Evolutionary conservation across 2,113 vertebrate genomes (phyloP).

Genomic region (Cariama cristata): DNA sequence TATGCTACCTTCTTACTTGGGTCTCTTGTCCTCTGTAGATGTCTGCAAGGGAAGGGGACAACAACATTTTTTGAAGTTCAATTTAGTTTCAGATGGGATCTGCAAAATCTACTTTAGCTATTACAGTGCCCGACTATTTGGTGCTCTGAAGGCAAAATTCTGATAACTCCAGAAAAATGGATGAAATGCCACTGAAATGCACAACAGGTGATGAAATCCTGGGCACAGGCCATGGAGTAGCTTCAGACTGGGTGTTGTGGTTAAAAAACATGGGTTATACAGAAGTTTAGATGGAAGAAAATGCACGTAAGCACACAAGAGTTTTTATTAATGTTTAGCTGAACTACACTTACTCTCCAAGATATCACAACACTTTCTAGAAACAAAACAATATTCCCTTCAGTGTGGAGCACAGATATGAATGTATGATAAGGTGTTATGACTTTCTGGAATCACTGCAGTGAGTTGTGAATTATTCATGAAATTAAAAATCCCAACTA

Average conservation of each 20-base stretch:
- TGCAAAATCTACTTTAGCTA: background rate
- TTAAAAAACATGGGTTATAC: background rate
- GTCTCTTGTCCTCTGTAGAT: background rate
- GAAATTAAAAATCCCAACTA: slow-evolving; percentile 46
- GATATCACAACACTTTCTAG: slow-evolving; percentile 32
- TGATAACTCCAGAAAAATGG: background rate
- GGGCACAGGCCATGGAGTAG: fast-evolving
- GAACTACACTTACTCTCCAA: background rate
- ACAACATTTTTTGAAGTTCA: background rate
- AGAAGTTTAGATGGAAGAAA: background rate
- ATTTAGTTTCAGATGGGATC: background rate
- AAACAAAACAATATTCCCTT: slow-evolving; percentile 10
- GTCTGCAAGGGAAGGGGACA: background rate
- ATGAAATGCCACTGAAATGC: background rate
- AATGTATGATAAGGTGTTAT: slow-evolving; percentile 37
- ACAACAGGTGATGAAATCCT: background rate
- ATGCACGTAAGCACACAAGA: background rate
- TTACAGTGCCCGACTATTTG: background rate
- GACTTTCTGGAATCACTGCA: slow-evolving; percentile 37
- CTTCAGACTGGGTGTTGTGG: background rate
- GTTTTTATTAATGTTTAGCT: background rate
- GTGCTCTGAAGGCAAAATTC: background rate
- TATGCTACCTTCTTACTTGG: background rate
- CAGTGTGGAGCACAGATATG: background rate
- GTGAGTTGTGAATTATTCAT: slow-evolving; percentile 56